Base-by-base conservation (phyloP, 2,113 vertebrate species). In the Zapornia atra region DNA sequence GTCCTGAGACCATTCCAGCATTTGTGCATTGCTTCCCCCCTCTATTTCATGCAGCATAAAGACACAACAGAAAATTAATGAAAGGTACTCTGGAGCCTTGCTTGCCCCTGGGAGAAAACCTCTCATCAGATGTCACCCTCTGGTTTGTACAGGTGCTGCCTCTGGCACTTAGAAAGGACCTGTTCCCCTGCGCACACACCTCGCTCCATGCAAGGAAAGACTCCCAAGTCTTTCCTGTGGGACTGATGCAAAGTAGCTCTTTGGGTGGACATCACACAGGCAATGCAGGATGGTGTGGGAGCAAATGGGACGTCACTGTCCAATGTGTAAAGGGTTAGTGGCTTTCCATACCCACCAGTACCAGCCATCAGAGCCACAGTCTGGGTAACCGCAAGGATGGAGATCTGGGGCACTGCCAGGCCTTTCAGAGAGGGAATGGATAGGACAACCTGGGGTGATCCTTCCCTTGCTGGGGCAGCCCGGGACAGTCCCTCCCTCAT, bases 161-260 rank as follows among this genome's bases (percentile, higher is more conserved):
- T 13, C 63, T 15, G 48, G 68, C 20, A 8, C 54, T 5, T 15
- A 1, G 24, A 5, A 14, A 34, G 81, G 81, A 65, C 34, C 53
- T 4, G 2, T n/a, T 79, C 28, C 38, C 71, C 64, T 8, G 6
- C 0, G 20, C 40, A 1, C 31, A 5, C 50, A 3, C 28, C 24
- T 22, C 21, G 0, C 11, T 22, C 53, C 3, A 1, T 36, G 56
- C 46, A 12, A 70, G 56, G 34, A 40, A 11, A 17, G 16, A 6
- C 36, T 72, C 53, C 57, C 28, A 21, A 15, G 6, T 3, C 63
- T 29, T 40, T 22, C 34, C 61, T 70, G 25, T n/a, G 64, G 28
- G n/a, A 34, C 44, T 5, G 61, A 15, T 7, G 46, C 31, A 17
- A 34, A 25, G 40, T 2, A 26, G 31, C 22, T 31, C 24, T 66